Base-by-base conservation (phyloP, 2,888 invertebrate genomes). In the Thereva unica region DNA sequence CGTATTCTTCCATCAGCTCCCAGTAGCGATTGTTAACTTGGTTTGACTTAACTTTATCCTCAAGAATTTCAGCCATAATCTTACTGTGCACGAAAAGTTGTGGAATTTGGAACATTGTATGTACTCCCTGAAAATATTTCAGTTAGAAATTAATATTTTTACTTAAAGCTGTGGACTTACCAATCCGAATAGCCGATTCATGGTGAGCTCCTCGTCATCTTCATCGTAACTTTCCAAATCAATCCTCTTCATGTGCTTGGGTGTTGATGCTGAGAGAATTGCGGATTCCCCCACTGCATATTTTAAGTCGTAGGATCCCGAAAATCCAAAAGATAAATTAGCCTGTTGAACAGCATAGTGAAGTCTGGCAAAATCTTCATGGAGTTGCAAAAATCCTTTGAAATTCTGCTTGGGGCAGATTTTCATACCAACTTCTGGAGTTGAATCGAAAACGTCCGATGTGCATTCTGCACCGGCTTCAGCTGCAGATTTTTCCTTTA, bases 241-340 rank as follows among this genome's bases (percentile, higher is more conserved):
- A 61, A 95, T 86, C 54, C 86, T 85, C 54, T 88, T 84, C 53
- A 90, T 78, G 77, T 91, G 91, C 70, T 89, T 87, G 0, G 87
- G 85, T 1, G 88, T 87, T 0, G 86, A 85, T 5, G 88, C 89
- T 0, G 89, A 88, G 50, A 80, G 72, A 4, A 80, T 74, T 0
- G 74, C 74, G 0, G 80, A 73, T 70, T 80, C 79, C 1, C 75
- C 77, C 5, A 80, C 55, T 3, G 77, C 78, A 10, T 73, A 74
- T 2, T 73, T 76, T 68, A 80, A 70, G 80, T 79, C 79, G 0
- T 79, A 79, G 67, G 78, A 80, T 0, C 79, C 78, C 68, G 79
- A 79, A 47, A 80, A 68, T 3, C 79, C 79, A 23, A 76, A 75
- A 0, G 78, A 77, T 12, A 78, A 68, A 0, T 75, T 71, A 4